These are phyloP conservation scores for Craniophora ligustri DNA, from an alignment of 2,888 invertebrate genomes.

Conservation along the genomic window DNA sequence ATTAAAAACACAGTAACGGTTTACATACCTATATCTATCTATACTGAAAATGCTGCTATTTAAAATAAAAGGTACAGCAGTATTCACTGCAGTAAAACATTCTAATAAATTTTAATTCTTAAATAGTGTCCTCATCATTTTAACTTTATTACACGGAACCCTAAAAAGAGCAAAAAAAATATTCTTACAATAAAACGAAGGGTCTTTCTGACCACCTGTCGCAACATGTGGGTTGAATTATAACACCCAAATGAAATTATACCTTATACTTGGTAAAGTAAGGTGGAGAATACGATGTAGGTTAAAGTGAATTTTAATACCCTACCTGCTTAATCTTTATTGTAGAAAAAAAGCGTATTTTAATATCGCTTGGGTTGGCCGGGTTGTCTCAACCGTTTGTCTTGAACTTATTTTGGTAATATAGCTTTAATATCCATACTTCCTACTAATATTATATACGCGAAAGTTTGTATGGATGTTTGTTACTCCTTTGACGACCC, in stretches of 20 bases:
- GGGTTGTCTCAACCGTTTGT: conserved; percentile 1
- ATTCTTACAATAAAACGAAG: conserved; percentile 50
- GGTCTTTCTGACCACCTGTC: conserved; percentile 54
- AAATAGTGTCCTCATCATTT: too few relatives aligned
- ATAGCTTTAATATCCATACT: too few relatives aligned
- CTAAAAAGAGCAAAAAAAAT: conserved; percentile 33
- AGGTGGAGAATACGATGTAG: conserved; percentile 3
- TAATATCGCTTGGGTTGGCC: conserved; percentile 38
- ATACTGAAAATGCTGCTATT: too few relatives aligned
- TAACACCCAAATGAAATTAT: not conserved
- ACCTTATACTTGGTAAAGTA: rapidly evolving
- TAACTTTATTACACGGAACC: not conserved
- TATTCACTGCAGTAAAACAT: too few relatives aligned
- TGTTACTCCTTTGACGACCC: too few relatives aligned
- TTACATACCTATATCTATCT: too few relatives aligned
- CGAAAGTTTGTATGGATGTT: too few relatives aligned
- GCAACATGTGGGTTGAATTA: conserved; percentile 42
- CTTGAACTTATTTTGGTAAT: conserved; percentile 22
- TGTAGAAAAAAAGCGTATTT: conserved; percentile 42
- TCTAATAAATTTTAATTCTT: too few relatives aligned
- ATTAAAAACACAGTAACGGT: too few relatives aligned
- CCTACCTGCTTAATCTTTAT: conserved; percentile 45
- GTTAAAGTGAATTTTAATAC: conserved; percentile 34
- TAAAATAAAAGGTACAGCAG: too few relatives aligned
- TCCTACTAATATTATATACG: too few relatives aligned